These are phyloP conservation scores for Tanaodytes sp. DNA, from an alignment of 2,888 invertebrate genomes.

Conservation along the genomic window DNA sequence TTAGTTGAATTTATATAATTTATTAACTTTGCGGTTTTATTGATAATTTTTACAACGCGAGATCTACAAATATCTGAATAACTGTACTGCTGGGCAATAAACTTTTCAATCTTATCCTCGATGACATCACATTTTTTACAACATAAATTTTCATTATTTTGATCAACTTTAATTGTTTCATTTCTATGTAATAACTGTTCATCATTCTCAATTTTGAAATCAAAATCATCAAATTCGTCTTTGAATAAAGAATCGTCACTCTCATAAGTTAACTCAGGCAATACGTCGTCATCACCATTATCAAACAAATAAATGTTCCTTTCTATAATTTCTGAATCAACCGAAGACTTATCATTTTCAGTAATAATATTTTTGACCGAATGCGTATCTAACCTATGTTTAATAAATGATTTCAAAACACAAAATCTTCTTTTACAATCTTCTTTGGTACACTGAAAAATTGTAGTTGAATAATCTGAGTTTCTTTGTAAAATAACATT, in stretches of 20 bases:
- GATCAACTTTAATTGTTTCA: neutral
- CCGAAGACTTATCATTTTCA: neutral
- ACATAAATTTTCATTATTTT: neutral
- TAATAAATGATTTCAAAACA: constrained; percentile 8
- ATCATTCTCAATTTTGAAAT: neutral
- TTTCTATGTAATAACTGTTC: neutral
- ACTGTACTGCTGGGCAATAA: neutral
- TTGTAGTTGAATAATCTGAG: neutral
- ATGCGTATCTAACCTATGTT: neutral
- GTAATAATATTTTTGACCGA: neutral
- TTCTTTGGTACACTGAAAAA: neutral
- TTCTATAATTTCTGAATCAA: neutral
- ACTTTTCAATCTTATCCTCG: neutral
- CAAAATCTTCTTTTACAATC: constrained; percentile 2
- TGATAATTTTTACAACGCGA: neutral
- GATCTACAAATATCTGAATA: neutral
- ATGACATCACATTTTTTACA: neutral
- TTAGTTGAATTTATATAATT: neutral
- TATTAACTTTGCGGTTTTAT: neutral
- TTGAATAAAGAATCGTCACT: neutral
- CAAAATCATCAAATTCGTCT: neutral
- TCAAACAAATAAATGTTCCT: too few species aligned
- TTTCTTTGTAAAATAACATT: constrained; percentile 1
- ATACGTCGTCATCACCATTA: neutral
- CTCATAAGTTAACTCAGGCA: neutral